Conservation (phyloP, 2,113 vertebrate species). For the Sphaerodactylus townsendi region DNA sequence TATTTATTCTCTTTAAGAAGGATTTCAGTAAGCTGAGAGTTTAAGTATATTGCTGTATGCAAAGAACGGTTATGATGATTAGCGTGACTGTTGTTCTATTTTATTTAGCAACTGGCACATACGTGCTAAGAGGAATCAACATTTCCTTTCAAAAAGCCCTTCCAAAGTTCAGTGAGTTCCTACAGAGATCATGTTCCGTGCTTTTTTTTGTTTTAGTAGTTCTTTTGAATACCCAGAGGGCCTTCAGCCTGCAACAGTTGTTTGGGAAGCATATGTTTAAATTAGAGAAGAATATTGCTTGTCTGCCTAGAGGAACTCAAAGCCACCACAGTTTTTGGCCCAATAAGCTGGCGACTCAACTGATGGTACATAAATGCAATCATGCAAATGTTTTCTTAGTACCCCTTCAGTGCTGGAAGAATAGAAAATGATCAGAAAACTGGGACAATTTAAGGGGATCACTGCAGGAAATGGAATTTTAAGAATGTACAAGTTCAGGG, state of each 20-base stretch:
- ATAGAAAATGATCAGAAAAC: neutral
- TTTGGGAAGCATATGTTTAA: slow-evolving; percentile 42
- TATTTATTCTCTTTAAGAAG: slow-evolving; percentile 44
- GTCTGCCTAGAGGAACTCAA: slow-evolving; percentile 25
- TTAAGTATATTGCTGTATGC: slow-evolving; percentile 30
- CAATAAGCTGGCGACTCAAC: neutral
- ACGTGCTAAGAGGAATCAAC: slow-evolving; percentile 53
- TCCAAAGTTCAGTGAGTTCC: slow-evolving; percentile 61
- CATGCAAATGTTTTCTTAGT: neutral
- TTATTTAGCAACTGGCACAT: slow-evolving; percentile 57
- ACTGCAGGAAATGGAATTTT: fast-evolving
- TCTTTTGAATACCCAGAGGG: slow-evolving; percentile 38
- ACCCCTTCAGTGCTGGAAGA: neutral
- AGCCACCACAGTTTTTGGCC: slow-evolving; percentile 25
- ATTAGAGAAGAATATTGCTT: slow-evolving; percentile 51
- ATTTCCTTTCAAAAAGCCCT: slow-evolving; percentile 54
- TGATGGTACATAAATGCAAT: slow-evolving; percentile 25
- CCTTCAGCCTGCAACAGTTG: slow-evolving; percentile 31
- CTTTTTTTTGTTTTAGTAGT: slow-evolving; percentile 40
- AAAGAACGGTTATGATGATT: slow-evolving; percentile 4
- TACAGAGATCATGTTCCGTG: slow-evolving; percentile 43
- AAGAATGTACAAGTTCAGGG: neutral
- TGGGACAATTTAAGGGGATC: neutral
- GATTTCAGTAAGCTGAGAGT: slow-evolving; percentile 35
- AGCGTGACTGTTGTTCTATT: slow-evolving; percentile 14